Base-by-base conservation (phyloP, 2,113 vertebrate genomes). In the Asarcornis scutulata region DNA sequence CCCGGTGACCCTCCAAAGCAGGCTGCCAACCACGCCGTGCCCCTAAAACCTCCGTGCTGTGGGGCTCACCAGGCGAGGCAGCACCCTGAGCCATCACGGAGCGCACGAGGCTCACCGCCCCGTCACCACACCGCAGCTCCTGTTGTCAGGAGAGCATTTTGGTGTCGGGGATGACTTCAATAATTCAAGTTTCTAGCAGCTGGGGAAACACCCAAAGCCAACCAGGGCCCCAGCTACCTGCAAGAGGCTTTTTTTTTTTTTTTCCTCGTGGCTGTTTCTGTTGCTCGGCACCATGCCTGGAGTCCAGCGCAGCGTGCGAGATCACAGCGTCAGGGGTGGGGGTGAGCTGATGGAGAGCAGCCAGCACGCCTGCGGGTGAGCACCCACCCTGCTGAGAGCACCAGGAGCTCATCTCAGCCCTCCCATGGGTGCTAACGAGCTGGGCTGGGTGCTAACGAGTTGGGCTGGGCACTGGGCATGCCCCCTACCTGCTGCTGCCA, bases 401-500 rank as follows among this genome's bases (percentile, higher is more conserved):
- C 86, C 32, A 34, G 46, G 31, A 91, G 60, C 46, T 20, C 46
- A 17, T 3, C 90, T 81, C 8, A 0, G 12, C 55, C 0, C 44
- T 56, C 8, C 1, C 3, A 3, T 2, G 69, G 60, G 20, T 46
- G 64, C 3, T 53, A 82, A 34, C 0, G 13, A 92, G 91, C 44
- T 12, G 5, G 36, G 53, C 60, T 0, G 69, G 60, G 20, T 46
- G 64, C 3, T 53, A 82, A 34, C 0, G 13, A 92, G 91, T 40
- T 12, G 5, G 36, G 53, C 60, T 0, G 13, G 66, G 87, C 18
- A 66, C 34, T 20, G 53, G 92, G 82, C 82, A 91, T 97, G 95
- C 92, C 92, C 95, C 91, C 96, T 93, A 21, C 82, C 95, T 95
- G 95, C 78, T 86, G n/a, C 22, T 44, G 34, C 75, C 56, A 86